Evolutionary conservation across 2,113 vertebrate genomes (phyloP).

Genomic region (Suricata suricatta): DNA sequence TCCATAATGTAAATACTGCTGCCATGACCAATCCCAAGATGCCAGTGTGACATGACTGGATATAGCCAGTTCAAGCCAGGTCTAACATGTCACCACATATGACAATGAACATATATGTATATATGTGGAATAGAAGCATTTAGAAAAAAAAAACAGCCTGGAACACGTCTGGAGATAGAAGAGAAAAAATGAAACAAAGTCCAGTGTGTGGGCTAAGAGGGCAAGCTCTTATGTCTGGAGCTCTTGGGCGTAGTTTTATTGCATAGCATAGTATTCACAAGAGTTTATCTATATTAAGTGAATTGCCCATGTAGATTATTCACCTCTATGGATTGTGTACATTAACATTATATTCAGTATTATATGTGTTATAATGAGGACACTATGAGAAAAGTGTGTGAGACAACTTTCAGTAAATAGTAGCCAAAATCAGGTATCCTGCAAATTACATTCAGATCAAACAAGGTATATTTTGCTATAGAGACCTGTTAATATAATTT

Average conservation of each 20-base stretch:
- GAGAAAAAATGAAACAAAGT: background rate
- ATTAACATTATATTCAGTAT: background rate
- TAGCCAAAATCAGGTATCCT: background rate
- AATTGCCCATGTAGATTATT: background rate
- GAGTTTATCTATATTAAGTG: background rate
- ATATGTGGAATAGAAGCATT: background rate
- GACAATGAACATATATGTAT: background rate
- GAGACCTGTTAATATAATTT: background rate
- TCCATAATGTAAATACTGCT: background rate
- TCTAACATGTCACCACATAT: background rate
- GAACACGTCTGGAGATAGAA: background rate
- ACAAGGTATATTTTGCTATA: background rate
- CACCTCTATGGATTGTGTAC: background rate
- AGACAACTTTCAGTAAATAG: background rate
- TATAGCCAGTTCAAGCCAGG: background rate
- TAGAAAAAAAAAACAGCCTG: background rate
- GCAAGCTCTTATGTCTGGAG: background rate
- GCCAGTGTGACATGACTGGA: background rate
- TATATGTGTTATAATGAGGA: background rate
- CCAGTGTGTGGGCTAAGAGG: background rate
- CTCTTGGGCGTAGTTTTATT: background rate
- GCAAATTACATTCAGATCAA: background rate
- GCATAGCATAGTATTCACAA: background rate
- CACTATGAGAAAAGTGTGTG: background rate
- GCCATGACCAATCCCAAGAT: background rate